Evolutionary conservation across 1,140 invertebrate species (phyloP), one percentile per base, ranked within the genome.

Genomic region (Ceratina japonica): DNA sequence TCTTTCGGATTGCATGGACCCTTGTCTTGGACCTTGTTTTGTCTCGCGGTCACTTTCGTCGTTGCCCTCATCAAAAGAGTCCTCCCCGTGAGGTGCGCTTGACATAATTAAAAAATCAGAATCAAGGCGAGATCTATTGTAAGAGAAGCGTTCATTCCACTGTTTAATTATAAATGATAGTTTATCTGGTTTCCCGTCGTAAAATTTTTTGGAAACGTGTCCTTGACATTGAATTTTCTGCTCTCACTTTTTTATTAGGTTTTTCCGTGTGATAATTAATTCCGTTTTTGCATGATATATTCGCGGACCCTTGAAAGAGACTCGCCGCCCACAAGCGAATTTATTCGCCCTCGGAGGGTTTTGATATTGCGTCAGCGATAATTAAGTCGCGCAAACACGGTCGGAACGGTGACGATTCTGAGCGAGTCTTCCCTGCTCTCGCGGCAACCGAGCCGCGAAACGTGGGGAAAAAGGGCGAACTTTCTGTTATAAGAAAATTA

Each of bases 401-500:
- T 10, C 15, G 44, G 18, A 61, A 22, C 49, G 44, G 15, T 54
- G 56, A 51, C 56, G 44, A 52, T 59, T 69, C 51, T 61, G n/a
- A 76, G 61, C 3, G 56, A 70, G 56, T 18, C 63, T 20, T 20
- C 20, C 16, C 63, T 15, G 20, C 20, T 31, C 44, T 31, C 10
- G 49, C 8, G 18, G 22, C 54, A 59, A 58, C 64, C 74, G 64
- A 51, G 52, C 54, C 51, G 16, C 22, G 22, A 59, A 75, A 59
- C 44, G 44, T 44, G 22, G 18, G 24, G 27, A 16, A 22, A 61
- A 56, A 22, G 0, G 13, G 37, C 18, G 22, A 68, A 31, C 37
- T 13, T 16, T n/a, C n/a, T n/a, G 56, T 70, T 70, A 62, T 22
- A 52, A 76, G 24, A 10, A 76, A 70, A 76, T 76, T 76, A 76